phyloP scores from a whole-genome alignment of 2,888 invertebrate genomes.

The Cephonodes hylas region DNA sequence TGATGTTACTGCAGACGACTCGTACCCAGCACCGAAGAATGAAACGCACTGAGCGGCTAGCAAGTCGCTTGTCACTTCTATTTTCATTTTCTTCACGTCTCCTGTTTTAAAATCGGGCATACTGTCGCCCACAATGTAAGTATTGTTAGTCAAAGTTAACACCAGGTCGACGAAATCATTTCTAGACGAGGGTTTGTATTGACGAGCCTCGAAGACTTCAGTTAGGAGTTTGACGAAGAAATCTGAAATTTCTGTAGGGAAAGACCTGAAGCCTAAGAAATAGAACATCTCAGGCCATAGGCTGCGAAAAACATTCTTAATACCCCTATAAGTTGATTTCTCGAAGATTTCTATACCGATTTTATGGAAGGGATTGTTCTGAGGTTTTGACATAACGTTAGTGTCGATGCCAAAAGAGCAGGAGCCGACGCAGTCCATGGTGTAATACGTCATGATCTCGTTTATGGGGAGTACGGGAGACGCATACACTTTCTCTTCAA shows the following conservation, averaged over 20 bases:
- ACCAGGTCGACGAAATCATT: slow-evolving; percentile 55
- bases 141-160: slow-evolving; percentile 40
- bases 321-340: slow-evolving; percentile 28
- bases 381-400: slow-evolving; percentile 19
- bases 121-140: slow-evolving; percentile 40
- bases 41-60: slow-evolving; percentile 73
- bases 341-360: slow-evolving; percentile 41
- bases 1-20: slow-evolving; percentile 49
- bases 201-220: slow-evolving; percentile 38
- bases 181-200: slow-evolving; percentile 34
- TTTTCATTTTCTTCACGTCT: slow-evolving; percentile 28
- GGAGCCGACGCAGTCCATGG: slow-evolving; percentile 51
- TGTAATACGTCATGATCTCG: slow-evolving; percentile 36
- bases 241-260: slow-evolving; percentile 30
- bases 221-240: slow-evolving; percentile 45
- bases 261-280: slow-evolving; percentile 33
- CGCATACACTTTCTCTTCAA: slow-evolving; percentile 28
- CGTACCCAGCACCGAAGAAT: slow-evolving; percentile 65
- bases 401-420: slow-evolving; percentile 34
- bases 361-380: slow-evolving; percentile 36
- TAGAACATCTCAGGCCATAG: slow-evolving; percentile 56
- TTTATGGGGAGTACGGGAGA: slow-evolving; percentile 31
- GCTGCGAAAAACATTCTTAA: slow-evolving; percentile 31
- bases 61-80: slow-evolving; percentile 48
- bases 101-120: slow-evolving; percentile 35